Evolutionary conservation across 1,140 invertebrate genomes (phyloP).

Genomic region (Drosophila lini): DNA sequence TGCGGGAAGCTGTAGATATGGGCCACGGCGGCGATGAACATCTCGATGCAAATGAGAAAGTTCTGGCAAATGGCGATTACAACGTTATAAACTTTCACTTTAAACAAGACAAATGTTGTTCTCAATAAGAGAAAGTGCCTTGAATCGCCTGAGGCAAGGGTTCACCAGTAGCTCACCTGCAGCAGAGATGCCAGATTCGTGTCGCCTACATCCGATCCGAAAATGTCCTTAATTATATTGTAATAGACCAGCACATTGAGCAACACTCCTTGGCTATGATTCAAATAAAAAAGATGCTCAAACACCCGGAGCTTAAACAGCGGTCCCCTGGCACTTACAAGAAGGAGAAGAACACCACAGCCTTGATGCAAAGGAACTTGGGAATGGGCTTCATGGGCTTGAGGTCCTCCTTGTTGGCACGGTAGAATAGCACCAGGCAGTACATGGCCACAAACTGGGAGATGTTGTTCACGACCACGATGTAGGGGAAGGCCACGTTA

Average conservation of each 20-base stretch:
- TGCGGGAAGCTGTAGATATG: conserved; percentile 98
- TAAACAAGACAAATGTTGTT: not conserved
- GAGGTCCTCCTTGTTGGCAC: conserved; percentile 93
- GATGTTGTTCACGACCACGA: conserved; percentile 96
- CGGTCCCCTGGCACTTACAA: conserved; percentile 90
- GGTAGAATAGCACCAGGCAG: conserved; percentile 96
- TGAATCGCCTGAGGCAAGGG: not conserved
- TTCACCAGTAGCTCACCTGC: conserved; percentile 87
- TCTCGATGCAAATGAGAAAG: conserved; percentile 98
- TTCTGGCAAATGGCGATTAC: conserved; percentile 87
- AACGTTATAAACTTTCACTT: conserved; percentile 10
- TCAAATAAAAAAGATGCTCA: not conserved
- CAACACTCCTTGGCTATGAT: conserved; percentile 94
- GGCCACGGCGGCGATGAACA: conserved; percentile 97
- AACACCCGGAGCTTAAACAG: not conserved
- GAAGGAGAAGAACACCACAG: conserved; percentile 98
- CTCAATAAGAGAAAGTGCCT: conserved; percentile 6
- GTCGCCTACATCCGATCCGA: conserved; percentile 85
- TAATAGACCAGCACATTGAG: conserved; percentile 94
- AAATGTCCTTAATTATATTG: conserved; percentile 88
- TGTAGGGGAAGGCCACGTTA: conserved; percentile 94
- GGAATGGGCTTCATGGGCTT: conserved; percentile 96
- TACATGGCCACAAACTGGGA: conserved; percentile 99
- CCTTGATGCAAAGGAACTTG: conserved; percentile 99
- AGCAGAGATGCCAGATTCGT: conserved; percentile 89